Conservation (phyloP, 2,888 invertebrate genomes). For the Caenorhabditis drosophilae region DNA sequence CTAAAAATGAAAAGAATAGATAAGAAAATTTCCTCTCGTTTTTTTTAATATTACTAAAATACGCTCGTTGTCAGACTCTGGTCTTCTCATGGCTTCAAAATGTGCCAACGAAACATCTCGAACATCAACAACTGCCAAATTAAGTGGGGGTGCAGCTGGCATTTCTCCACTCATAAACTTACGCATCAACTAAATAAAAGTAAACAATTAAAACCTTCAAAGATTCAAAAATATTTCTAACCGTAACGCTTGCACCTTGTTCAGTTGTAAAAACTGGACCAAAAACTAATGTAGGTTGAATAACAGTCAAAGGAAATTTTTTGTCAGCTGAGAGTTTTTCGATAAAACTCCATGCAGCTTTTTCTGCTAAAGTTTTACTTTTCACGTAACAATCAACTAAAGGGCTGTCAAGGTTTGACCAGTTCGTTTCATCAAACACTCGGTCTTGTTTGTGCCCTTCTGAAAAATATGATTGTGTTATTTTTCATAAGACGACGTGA, state of each 20-base stretch:
- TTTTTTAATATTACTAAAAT: constrained; percentile 69
- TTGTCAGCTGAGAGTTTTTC: constrained; percentile 23
- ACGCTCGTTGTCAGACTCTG: constrained; percentile 71
- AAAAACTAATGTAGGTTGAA: constrained; percentile 73
- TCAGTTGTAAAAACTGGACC: constrained; percentile 71
- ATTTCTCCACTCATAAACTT: constrained; percentile 63
- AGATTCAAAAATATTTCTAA: constrained; percentile 13
- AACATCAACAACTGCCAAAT: constrained; percentile 72
- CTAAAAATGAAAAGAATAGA: constrained; percentile 9
- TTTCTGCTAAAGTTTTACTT: constrained; percentile 73
- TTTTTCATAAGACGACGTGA: neutral
- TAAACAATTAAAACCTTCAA: neutral
- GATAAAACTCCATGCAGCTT: constrained; percentile 74
- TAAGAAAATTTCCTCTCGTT: no score
- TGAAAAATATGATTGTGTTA: constrained; percentile 25
- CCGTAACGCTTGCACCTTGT: constrained; percentile 64
- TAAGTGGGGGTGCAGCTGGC: constrained; percentile 70
- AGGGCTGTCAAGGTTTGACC: constrained; percentile 56
- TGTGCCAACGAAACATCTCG: constrained; percentile 73
- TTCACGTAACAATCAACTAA: constrained; percentile 53
- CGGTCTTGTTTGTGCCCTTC: constrained; percentile 62
- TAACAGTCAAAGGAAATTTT: constrained; percentile 70
- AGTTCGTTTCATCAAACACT: constrained; percentile 59
- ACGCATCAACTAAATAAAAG: constrained; percentile 55
- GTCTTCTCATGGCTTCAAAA: constrained; percentile 71